Evolutionary conservation across 2,888 invertebrate species (phyloP), one percentile per base, ranked within the genome.

Genomic region (Antitype chi): DNA sequence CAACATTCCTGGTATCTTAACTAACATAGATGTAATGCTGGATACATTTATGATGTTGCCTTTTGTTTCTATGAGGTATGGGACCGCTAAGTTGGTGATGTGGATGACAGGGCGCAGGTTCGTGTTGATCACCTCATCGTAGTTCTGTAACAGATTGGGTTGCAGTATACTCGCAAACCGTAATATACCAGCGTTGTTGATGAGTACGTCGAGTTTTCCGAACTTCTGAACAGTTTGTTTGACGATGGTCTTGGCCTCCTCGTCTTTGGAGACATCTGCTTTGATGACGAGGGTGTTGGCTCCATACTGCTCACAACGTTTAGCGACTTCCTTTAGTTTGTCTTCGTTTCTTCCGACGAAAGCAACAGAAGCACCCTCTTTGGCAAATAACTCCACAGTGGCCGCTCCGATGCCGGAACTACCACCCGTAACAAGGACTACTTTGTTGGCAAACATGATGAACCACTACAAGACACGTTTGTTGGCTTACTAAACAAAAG

Each of bases 1-100:
- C 17, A 81, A 28, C 0, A 32, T 98, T 98, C 47, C 97, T 95
- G 70, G 77, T 20, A 15, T 0, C 0, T 8, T 78, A 0, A 98
- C 98, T 91, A 98, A 17, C 1, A 62, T 66, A 0, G 79, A 85
- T 2, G 76, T 74, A 6, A 88, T 25, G 60, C 92, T 92, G 0
- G 92, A 91, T 7, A 91, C 74, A 25, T 92, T 92, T 0, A 92
- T 75, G 7, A 92, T 87, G n/a, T 89, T 91, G 0, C 92, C 91
- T 85, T 91, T 90, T 1, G 87, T 87, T 66, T 85, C 55, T 7
- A 89, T 84, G 0, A 92, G 74, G 43, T 91, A 76, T 0, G 90
- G 90, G 0, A 87, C 78, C 5, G 91, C 90, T 4, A 90, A 67
- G 28, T 63, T 86, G 0, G 91, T 90, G 8, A 92, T 52, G 2